phyloP scores from a whole-genome alignment of 2,113 vertebrate species.

The Pachypanchax playfairii region DNA sequence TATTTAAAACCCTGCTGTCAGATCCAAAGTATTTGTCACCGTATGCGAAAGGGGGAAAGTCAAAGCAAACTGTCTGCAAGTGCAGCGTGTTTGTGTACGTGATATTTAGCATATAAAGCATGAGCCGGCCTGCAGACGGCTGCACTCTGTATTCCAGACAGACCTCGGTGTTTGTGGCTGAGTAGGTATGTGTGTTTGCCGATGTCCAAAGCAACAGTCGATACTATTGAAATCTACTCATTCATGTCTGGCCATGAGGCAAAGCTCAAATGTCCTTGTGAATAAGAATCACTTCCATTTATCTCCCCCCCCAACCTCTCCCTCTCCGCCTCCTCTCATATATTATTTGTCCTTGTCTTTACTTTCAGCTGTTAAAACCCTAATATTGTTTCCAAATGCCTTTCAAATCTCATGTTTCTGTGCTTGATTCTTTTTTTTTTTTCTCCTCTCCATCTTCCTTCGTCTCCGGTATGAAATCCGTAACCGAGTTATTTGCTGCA shows the following conservation, averaged over 20 bases:
- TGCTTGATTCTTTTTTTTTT: neutral
- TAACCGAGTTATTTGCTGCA: slow-evolving; percentile 64
- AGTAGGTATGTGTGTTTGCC: slow-evolving; percentile 48
- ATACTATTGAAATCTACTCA: slow-evolving; percentile 81
- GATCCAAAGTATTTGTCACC: slow-evolving; percentile 44
- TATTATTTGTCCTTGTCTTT: slow-evolving; percentile 64
- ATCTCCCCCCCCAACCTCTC: slow-evolving; percentile 20
- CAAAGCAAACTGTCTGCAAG: slow-evolving; percentile 13
- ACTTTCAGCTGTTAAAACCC: slow-evolving; percentile 30
- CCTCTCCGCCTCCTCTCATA: slow-evolving; percentile 12
- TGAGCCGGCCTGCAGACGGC: slow-evolving; percentile 26
- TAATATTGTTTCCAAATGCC: slow-evolving; percentile 50
- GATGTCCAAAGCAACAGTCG: slow-evolving; percentile 73
- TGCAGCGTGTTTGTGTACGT: neutral
- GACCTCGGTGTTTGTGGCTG: slow-evolving; percentile 41
- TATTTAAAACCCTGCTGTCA: slow-evolving; percentile 27
- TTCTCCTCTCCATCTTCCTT: neutral
- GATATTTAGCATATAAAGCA: slow-evolving; percentile 20
- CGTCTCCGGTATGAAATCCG: slow-evolving; percentile 63
- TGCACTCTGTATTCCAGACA: slow-evolving; percentile 68
- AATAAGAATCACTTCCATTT: slow-evolving; percentile 73
- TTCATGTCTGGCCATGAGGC: slow-evolving; percentile 73
- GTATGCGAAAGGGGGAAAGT: slow-evolving; percentile 2
- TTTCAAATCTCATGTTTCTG: slow-evolving; percentile 30
- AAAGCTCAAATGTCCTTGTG: slow-evolving; percentile 78